Evolutionary conservation across 2,888 invertebrate species (phyloP).

Genomic region (Clostera curtula): DNA sequence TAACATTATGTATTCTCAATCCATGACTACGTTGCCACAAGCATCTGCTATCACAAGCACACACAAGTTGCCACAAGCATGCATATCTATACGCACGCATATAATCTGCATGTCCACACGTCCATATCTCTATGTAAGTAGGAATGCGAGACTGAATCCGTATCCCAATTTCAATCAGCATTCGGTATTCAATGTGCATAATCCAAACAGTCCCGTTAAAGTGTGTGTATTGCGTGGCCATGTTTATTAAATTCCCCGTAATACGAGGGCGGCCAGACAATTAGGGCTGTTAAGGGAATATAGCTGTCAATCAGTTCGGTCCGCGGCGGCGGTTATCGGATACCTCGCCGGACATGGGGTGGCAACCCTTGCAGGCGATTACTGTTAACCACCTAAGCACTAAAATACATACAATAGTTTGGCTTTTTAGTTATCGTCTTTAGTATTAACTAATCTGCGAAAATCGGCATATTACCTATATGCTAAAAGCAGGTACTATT

Average conservation of each 20-base stretch:
- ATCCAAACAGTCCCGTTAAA: constrained; percentile 41
- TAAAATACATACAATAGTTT: constrained; percentile 13
- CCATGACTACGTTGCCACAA: no score
- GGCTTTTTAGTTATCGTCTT: no score
- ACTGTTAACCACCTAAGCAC: constrained; percentile 22
- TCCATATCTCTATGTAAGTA: no score
- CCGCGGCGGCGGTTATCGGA: constrained; percentile 39
- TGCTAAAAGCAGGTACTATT: no score
- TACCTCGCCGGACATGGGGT: constrained; percentile 38
- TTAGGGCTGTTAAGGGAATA: constrained; percentile 56
- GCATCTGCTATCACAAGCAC: no score
- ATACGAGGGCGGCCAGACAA: constrained; percentile 48
- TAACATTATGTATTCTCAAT: no score
- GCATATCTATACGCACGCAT: no score
- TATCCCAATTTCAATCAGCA: constrained; percentile 46
- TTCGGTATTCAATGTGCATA: constrained; percentile 35
- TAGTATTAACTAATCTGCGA: no score
- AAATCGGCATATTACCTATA: no score
- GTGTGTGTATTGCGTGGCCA: constrained; percentile 34
- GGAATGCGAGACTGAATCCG: constrained; percentile 22
- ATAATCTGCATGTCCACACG: no score
- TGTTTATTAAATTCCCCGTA: constrained; percentile 61
- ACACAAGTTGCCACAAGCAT: no score
- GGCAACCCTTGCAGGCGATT: constrained; percentile 20
- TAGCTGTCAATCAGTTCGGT: constrained; percentile 53